Base-by-base conservation (phyloP, 2,113 vertebrate species). In the Rattus rattus region DNA sequence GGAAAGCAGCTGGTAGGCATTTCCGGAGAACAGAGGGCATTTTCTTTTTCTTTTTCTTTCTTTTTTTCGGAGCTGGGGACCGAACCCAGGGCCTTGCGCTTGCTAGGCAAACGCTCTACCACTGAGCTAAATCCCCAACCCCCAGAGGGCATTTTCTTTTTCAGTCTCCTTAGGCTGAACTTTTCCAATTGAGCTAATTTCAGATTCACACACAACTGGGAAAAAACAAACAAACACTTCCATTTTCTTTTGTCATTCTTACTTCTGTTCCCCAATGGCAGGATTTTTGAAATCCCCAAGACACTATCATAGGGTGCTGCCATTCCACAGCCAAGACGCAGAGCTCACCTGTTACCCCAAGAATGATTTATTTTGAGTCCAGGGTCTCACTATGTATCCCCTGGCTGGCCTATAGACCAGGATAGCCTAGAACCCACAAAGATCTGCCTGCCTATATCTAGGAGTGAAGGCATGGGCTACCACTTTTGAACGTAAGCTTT, bases 221-320 rank as follows among this genome's bases (percentile, higher is more conserved):
- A 91, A 80, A 70, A n/a, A n/a, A n/a, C n/a, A n/a, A 88, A 65
- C 24, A 65, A 43, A 13, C 13, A 10, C 7, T 4, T n/a, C 7
- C 80, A 8, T 30, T 28, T 90, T 43, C 26, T 0, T 28, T n/a
- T 13, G 5, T 22, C 19, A 30, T 26, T 73, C 36, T 77, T 11
- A n/a, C 36, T 72, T 43, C 36, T 28, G 49, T 56, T 77, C 33
- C 7, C n/a, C 16, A 52, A 3, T 65, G 75, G 26, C 54, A 20
- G 16, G 52, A 26, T 26, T 94, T 88, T 83, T 33, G 47, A 47
- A 87, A 70, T 61, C 24, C 26, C 0, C 0, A 28, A 56, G 9
- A 0, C 1, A 1, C 1, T 5, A 1, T 79, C 77, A 14, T 19
- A 63, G 20, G 14, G 5, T 49, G 13, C 1, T 43, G 9, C 36